A percentile compares a stretch with the other conserved stretches of the same genome.
Conservation (phyloP, 1,140 invertebrate genomes). For the Thalassaphorura encarpata region DNA sequence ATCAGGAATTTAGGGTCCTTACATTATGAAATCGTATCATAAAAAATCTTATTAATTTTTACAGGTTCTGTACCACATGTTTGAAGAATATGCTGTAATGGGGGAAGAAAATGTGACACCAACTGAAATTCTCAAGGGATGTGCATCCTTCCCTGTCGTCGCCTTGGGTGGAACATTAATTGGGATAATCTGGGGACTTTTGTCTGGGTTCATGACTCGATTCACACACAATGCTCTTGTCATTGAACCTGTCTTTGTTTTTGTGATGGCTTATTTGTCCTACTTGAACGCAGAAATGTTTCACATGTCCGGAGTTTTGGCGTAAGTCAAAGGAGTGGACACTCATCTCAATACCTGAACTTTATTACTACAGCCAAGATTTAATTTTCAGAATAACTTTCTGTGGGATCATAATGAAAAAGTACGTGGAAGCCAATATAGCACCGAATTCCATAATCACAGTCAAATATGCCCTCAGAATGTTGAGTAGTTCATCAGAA, state of each 20-base stretch:
- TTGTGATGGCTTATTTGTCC: constrained; percentile 94
- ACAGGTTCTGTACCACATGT: constrained; percentile 90
- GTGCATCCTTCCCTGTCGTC: constrained; percentile 89
- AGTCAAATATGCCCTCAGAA: constrained; percentile 97
- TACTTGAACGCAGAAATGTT: constrained; percentile 97
- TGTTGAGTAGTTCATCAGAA: constrained; percentile 91
- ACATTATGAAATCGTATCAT: too few relatives aligned
- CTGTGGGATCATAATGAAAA: constrained; percentile 97
- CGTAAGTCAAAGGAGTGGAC: constrained; percentile 54
- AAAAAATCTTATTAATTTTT: constrained; percentile 28
- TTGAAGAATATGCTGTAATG: constrained; percentile 81
- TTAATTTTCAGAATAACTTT: constrained; percentile 70
- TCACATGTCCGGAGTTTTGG: constrained; percentile 93
- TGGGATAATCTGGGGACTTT: constrained; percentile 88
- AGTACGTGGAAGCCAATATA: constrained; percentile 96
- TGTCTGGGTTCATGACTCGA: constrained; percentile 87
- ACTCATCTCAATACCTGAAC: neutral
- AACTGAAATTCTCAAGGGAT: constrained; percentile 43
- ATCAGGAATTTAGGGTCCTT: too few relatives aligned
- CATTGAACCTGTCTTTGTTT: constrained; percentile 96
- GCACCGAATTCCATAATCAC: constrained; percentile 96
- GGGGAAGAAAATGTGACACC: constrained; percentile 49
- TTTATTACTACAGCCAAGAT: neutral
- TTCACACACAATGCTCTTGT: constrained; percentile 92
- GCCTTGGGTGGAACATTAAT: constrained; percentile 87